A percentile compares a stretch with the other conserved stretches of the same genome.
Conservation (phyloP, 92 coral and sea anemone genomes). For the Heliopora coerulea region DNA sequence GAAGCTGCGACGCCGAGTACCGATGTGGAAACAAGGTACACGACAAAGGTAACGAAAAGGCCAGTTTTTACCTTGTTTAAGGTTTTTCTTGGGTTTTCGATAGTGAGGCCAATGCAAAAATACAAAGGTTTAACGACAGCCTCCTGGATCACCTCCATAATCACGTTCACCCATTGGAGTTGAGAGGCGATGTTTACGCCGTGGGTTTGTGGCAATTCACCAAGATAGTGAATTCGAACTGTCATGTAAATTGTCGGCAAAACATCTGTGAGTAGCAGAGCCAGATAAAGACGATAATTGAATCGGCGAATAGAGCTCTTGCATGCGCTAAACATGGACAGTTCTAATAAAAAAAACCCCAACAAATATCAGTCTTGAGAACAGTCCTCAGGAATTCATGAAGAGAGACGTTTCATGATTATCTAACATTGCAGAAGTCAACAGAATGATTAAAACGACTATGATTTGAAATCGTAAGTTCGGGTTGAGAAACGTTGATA, state of each 20-base stretch:
- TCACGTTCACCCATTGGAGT: constrained; percentile 38
- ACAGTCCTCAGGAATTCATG: no score
- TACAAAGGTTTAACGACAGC: constrained; percentile 37
- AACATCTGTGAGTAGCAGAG: constrained; percentile 26
- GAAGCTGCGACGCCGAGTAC: constrained; percentile 29
- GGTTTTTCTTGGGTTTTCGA: constrained; percentile 30
- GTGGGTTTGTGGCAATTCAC: constrained; percentile 21
- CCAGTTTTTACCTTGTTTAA: constrained; percentile 22
- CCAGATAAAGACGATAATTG: constrained; percentile 37
- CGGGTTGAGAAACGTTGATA: no score
- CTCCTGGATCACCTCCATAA: constrained; percentile 30
- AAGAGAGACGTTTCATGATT: no score
- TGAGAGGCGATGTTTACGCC: constrained; percentile 41
- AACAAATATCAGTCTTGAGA: no score
- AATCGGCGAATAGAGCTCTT: constrained; percentile 26
- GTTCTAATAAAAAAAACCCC: background rate
- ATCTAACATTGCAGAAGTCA: no score
- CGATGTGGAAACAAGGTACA: constrained; percentile 19
- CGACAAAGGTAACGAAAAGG: constrained; percentile 1
- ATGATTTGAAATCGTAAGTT: no score
- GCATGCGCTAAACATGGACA: constrained; percentile 4
- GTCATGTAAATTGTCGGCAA: no score
- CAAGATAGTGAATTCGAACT: constrained; percentile 37
- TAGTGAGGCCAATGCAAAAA: constrained; percentile 35
- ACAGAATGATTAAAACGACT: no score